Evolutionary conservation across 2,797 vertebrate genomes (phyloP).

Genomic region (Periophthalmus magnuspinnatus): DNA sequence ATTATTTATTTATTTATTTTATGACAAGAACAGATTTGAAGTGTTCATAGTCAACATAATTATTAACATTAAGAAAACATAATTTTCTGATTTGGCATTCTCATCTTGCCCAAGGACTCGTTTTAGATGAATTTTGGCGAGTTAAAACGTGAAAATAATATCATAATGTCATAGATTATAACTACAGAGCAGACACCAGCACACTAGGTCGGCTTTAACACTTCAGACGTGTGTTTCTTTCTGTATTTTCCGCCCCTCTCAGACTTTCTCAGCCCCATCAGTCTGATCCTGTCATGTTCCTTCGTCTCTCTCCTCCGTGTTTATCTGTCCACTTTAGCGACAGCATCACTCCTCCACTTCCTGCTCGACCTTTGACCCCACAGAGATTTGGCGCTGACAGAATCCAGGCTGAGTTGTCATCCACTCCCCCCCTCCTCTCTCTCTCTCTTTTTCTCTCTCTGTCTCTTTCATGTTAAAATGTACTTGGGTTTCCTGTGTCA

Average conservation of each 20-base stretch:
- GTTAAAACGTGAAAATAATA: no score
- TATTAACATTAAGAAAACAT: no score
- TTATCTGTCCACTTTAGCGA: conserved; percentile 55
- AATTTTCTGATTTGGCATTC: no score
- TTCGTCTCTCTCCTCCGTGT: conserved; percentile 47
- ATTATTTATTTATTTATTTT: no score
- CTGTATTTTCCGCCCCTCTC: not conserved
- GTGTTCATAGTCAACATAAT: no score
- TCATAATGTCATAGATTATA: no score
- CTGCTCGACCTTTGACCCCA: conserved; percentile 62
- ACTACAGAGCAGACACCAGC: no score
- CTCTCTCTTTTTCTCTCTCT: conserved; percentile 14
- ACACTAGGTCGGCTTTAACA: no score
- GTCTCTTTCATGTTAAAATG: not conserved
- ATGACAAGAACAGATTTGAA: no score
- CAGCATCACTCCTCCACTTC: conserved; percentile 63
- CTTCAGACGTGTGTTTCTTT: no score
- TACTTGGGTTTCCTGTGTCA: conserved; percentile 24
- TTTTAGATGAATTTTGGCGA: no score
- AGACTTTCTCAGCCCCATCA: conserved; percentile 27
- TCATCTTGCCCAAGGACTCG: no score
- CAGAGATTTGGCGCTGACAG: conserved; percentile 57
- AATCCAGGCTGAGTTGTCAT: conserved; percentile 60
- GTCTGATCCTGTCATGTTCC: conserved; percentile 56
- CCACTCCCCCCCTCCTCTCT: conserved; percentile 20